A percentile compares a stretch with the other conserved stretches of the same genome.
Conservation (phyloP, 2,888 invertebrate species). For the Tupiocoris notatus region DNA sequence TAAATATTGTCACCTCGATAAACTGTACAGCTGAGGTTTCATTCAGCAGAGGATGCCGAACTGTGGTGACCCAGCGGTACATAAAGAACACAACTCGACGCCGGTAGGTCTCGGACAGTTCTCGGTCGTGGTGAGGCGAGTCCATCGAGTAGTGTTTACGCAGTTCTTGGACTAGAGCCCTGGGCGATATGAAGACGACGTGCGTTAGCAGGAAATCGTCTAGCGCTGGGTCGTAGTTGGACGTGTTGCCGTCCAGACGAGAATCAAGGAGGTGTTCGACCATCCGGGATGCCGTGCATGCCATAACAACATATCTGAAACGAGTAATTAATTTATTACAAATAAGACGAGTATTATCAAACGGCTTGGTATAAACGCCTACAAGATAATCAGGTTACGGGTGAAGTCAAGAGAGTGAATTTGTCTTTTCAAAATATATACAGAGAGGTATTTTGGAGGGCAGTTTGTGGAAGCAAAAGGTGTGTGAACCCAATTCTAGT, state of each 20-base stretch:
- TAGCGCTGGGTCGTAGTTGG: conserved; percentile 66
- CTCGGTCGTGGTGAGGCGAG: conserved; percentile 61
- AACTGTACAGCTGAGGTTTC: conserved; percentile 70
- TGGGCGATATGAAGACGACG: conserved; percentile 77
- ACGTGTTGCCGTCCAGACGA: conserved; percentile 61
- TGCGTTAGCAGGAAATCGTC: conserved; percentile 82
- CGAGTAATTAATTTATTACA: too few species aligned
- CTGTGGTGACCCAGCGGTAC: conserved; percentile 71
- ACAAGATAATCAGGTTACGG: too few species aligned
- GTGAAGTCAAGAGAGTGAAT: too few species aligned
- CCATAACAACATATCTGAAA: conserved; percentile 77
- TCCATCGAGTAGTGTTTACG: conserved; percentile 70
- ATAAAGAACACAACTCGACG: conserved; percentile 75
- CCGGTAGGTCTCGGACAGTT: conserved; percentile 68
- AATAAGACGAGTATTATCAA: too few species aligned
- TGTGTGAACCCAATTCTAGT: too few species aligned
- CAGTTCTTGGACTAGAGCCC: conserved; percentile 70
- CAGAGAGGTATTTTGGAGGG: too few species aligned
- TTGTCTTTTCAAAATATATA: too few species aligned
- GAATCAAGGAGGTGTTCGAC: conserved; percentile 81
- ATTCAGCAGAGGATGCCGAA: conserved; percentile 72
- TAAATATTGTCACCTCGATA: conserved; percentile 70
- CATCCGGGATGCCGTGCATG: conserved; percentile 82
- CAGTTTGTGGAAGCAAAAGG: too few species aligned
- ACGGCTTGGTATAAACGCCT: too few species aligned